Conservation (phyloP, 2,113 vertebrate genomes). For the Labeo catla region DNA sequence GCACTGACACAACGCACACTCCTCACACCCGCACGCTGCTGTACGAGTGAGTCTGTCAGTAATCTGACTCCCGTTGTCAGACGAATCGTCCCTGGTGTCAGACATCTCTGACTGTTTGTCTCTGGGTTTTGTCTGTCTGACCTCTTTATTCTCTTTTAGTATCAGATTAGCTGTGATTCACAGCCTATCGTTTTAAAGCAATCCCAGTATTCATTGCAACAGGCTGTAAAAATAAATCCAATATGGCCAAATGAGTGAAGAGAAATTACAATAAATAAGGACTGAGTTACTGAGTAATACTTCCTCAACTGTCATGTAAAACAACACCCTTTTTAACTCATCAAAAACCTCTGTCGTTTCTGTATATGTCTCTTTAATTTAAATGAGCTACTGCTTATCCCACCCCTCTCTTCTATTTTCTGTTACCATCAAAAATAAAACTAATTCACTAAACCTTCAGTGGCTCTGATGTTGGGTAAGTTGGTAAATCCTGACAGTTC, state of each 20-base stretch:
- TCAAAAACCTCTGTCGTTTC: too few relatives aligned
- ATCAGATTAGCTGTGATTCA: background rate
- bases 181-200: background rate
- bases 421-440: too few relatives aligned
- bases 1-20: slow-evolving; percentile 3
- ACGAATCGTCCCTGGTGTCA: slow-evolving; percentile 19
- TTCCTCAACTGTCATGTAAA: too few relatives aligned
- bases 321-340: too few relatives aligned
- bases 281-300: background rate
- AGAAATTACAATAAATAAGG: background rate
- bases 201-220: background rate
- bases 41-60: slow-evolving; percentile 43
- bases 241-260: background rate
- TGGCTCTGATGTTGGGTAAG: too few relatives aligned
- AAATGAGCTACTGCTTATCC: too few relatives aligned
- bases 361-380: too few relatives aligned
- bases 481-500: too few relatives aligned
- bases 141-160: background rate
- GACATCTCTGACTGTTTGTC: slow-evolving; percentile 24
- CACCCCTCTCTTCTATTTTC: too few relatives aligned
- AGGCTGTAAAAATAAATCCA: background rate
- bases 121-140: background rate
- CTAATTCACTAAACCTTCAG: too few relatives aligned
- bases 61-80: slow-evolving; percentile 39
- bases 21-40: background rate